Evolutionary conservation across 2,113 vertebrate species (phyloP), one percentile per base, ranked within the genome.

Genomic region (Charadrius vociferus): DNA sequence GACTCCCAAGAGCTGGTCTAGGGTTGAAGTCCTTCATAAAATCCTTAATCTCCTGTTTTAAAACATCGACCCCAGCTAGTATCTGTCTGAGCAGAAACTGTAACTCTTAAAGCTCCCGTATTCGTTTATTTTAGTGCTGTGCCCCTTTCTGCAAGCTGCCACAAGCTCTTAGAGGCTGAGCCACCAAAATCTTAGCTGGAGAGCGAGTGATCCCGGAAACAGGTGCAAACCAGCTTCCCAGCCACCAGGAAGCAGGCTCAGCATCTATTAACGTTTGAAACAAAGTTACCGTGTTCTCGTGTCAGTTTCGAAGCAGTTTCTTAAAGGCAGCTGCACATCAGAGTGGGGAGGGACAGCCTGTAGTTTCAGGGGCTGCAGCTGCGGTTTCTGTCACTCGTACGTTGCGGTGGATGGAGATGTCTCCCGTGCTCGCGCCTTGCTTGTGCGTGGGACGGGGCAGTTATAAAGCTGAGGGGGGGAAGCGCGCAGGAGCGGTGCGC

Each of bases 251-350:
- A 78, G 26, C 16, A 19, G 13, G 26, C 20, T 56, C 49, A 63
- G 63, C 71, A 1, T 14, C 71, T 10, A 3, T 17, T 10, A 9
- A 0, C 1, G 6, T 0, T 9, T 11, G 29, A 56, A 61, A 12
- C 58, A 1, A 36, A 39, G 34, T 39, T 59, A 53, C 62, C 6
- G 6, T 1, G 49, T 5, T 24, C 10, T 8, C 23, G 0, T 47
- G 30, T 18, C 65, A 37, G 37, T 2, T 27, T 30, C 22, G 8
- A 7, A 14, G 66, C 17, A 1, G 3, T 5, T 36, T 41, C 65
- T 9, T 4, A 17, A 1, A 27, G 26, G 18, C 36, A 52, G 34
- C 50, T 7, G 78, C 10, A 9, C 37, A 18, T 10, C 32, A 4
- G n/a, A 0, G 4, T 0, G 10, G 30, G 34, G 29, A 24, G 15